phyloP scores from a whole-genome alignment of 2,797 vertebrate species.

The Falco berigora region DNA sequence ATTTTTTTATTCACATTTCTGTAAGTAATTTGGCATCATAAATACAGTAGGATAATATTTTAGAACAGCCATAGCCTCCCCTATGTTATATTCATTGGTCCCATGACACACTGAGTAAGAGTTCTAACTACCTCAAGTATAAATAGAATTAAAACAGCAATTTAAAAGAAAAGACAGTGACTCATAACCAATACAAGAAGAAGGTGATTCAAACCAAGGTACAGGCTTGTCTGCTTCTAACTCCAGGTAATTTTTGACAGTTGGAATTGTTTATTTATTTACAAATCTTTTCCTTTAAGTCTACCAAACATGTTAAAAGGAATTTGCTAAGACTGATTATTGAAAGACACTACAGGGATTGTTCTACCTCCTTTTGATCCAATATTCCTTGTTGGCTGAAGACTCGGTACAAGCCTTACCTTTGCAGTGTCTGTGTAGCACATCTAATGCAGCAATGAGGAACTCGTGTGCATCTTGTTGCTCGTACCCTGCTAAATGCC shows the following conservation, averaged over 20 bases:
- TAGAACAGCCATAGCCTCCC: background rate
- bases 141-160: slow-evolving; percentile 38
- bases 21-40: background rate
- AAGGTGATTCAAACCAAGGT: background rate
- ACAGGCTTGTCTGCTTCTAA: background rate
- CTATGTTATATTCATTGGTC: background rate
- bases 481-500: slow-evolving; percentile 97
- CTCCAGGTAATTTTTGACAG: background rate
- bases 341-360: background rate
- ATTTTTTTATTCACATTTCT: background rate
- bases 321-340: background rate
- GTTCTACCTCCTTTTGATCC: slow-evolving; percentile 10
- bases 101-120: slow-evolving; percentile 31
- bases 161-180: slow-evolving; percentile 31
- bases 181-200: slow-evolving; percentile 15
- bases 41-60: background rate
- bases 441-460: slow-evolving; percentile 96
- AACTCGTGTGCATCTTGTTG: slow-evolving; percentile 99
- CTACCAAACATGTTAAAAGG: background rate
- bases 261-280: background rate
- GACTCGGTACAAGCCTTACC: slow-evolving; percentile 67
- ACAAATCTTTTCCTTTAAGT: background rate
- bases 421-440: slow-evolving; percentile 98
- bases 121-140: background rate
- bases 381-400: background rate